Evolutionary conservation across 2,113 vertebrate species (phyloP).

Genomic region (Paracanthobrama guichenoti): DNA sequence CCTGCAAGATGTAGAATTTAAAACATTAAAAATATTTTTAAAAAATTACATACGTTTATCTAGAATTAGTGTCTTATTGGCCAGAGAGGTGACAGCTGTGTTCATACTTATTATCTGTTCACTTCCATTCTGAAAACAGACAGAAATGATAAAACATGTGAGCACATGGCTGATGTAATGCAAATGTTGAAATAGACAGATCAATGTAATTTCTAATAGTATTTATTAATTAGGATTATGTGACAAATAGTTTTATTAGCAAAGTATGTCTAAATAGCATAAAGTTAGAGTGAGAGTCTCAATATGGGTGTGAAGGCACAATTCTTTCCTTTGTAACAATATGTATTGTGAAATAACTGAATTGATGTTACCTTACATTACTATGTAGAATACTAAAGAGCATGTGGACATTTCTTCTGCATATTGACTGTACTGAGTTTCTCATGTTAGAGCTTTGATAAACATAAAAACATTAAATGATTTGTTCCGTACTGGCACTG

Average conservation of each 20-base stretch:
- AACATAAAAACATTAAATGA: not conserved
- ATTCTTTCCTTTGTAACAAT: not conserved
- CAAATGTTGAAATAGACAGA: not conserved
- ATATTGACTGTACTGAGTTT: not conserved
- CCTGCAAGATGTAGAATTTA: not conserved
- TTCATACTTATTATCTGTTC: conserved; percentile 67
- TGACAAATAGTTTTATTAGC: not conserved
- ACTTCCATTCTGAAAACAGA: conserved; percentile 68
- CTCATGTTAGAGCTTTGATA: not conserved
- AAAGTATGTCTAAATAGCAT: not conserved
- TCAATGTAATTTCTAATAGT: not conserved
- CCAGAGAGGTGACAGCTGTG: conserved; percentile 67
- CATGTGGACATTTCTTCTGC: not conserved
- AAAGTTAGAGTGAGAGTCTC: not conserved
- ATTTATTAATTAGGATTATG: not conserved
- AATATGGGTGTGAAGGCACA: not conserved
- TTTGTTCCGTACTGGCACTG: not conserved
- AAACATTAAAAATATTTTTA: too few relatives aligned
- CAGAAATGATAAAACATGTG: not conserved
- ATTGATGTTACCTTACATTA: not conserved
- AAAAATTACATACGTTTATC: conserved; percentile 75
- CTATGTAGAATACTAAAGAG: not conserved
- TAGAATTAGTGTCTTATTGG: conserved; percentile 74
- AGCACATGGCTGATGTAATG: not conserved
- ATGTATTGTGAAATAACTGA: not conserved